A percentile compares a stretch with the other conserved stretches of the same genome.
These are phyloP conservation scores for Drosophila rubida DNA, from an alignment of 2,888 invertebrate species.

Conservation along the genomic window DNA sequence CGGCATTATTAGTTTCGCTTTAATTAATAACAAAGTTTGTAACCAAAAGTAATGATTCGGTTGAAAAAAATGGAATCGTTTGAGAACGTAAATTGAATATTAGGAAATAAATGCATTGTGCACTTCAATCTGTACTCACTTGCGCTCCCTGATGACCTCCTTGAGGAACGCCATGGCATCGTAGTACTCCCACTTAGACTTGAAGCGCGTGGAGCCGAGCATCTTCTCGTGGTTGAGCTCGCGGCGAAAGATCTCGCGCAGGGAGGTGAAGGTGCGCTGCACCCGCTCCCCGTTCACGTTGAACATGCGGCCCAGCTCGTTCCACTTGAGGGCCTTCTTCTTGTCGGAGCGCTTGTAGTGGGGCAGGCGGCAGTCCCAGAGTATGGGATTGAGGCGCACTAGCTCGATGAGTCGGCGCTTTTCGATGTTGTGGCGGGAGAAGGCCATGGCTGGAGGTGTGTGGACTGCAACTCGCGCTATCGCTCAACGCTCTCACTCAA, in stretches of 20 bases:
- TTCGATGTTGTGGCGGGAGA: conserved; percentile 83
- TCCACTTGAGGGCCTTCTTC: conserved; percentile 83
- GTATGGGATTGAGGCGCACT: conserved; percentile 82
- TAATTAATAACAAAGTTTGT: no score
- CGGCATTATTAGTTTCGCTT: no score
- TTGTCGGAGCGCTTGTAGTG: conserved; percentile 84
- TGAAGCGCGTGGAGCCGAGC: conserved; percentile 79
- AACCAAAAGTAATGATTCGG: no score
- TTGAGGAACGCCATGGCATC: conserved; percentile 83
- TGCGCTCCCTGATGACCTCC: conserved; percentile 83
- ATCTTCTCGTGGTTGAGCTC: conserved; percentile 83
- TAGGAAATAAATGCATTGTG: no score
- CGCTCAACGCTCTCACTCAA: conserved; percentile 3
- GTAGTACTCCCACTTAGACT: conserved; percentile 84
- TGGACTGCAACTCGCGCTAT: not conserved
- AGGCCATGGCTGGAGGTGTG: conserved; percentile 72
- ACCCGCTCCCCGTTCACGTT: conserved; percentile 83
- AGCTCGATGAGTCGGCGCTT: conserved; percentile 84
- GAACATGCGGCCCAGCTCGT: conserved; percentile 82
- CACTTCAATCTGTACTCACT: conserved; percentile 66
- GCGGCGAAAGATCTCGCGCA: conserved; percentile 82
- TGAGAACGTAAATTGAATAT: no score
- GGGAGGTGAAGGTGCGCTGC: conserved; percentile 83
- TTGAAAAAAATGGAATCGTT: no score
- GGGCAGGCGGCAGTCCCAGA: conserved; percentile 83